Conservation (phyloP, 2,888 invertebrate species). For the Meteorus cinctellus region DNA sequence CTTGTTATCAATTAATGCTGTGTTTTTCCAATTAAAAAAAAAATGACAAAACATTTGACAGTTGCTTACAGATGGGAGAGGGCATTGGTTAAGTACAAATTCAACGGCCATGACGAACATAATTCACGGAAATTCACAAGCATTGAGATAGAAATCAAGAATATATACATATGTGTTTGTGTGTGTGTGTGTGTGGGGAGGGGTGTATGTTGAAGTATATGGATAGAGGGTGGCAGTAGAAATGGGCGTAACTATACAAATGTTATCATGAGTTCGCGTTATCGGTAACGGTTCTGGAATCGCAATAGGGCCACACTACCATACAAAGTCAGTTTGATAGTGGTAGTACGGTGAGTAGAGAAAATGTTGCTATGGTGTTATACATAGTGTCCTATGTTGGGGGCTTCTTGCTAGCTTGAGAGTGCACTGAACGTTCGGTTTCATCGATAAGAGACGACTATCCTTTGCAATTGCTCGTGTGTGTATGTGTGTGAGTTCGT, state of each 20-base stretch:
- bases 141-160: background rate
- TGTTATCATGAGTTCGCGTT: conserved; percentile 20
- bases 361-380: background rate
- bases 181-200: background rate
- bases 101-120: background rate
- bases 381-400: background rate
- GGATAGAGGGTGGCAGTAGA: background rate
- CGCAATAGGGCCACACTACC: conserved; percentile 1
- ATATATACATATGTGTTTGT: background rate
- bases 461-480: background rate
- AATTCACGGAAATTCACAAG: conserved; percentile 13
- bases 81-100: background rate
- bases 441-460: background rate
- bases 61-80: background rate
- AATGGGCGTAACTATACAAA: background rate
- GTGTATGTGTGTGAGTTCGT: background rate
- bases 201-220: background rate
- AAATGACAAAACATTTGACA: background rate
- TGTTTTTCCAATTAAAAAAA: no score
- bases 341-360: background rate
- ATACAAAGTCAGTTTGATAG: background rate
- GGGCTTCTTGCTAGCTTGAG: background rate
- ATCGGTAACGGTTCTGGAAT: conserved; percentile 19
- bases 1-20: no score
- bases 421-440: background rate